phyloP scores from a whole-genome alignment of 2,888 invertebrate genomes.

The Sinelater perroti region DNA sequence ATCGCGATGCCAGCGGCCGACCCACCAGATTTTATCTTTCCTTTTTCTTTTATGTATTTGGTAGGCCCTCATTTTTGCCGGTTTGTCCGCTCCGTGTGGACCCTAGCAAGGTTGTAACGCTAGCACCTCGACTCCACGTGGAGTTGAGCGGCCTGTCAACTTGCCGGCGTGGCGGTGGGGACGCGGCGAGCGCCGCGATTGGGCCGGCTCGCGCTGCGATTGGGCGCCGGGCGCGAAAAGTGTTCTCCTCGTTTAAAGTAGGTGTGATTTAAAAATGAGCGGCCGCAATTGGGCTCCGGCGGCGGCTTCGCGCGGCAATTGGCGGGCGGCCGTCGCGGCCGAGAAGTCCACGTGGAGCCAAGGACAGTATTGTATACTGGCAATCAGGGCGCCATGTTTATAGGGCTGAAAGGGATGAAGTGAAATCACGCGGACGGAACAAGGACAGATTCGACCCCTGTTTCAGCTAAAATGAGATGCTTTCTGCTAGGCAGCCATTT shows the following conservation, averaged over 20 bases:
- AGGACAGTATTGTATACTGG: constrained; percentile 62
- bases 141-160: constrained; percentile 55
- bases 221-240: constrained; percentile 45
- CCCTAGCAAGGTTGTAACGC: constrained; percentile 59
- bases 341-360: constrained; percentile 57
- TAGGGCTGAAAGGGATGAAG: constrained; percentile 63
- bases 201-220: constrained; percentile 45
- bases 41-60: constrained; percentile 59
- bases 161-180: constrained; percentile 48
- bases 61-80: constrained; percentile 62
- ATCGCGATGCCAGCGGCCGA: constrained; percentile 57
- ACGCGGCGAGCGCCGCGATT: constrained; percentile 46
- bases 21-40: constrained; percentile 61
- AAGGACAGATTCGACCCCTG: constrained; percentile 62
- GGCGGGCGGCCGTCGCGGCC: constrained; percentile 41
- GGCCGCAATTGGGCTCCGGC: constrained; percentile 9
- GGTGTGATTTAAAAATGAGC: constrained; percentile 46
- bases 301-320: constrained; percentile 34
- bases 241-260: constrained; percentile 55
- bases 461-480: constrained; percentile 64
- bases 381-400: constrained; percentile 65
- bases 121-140: constrained; percentile 61
- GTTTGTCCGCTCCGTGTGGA: constrained; percentile 61
- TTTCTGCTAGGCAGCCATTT: constrained; percentile 74
- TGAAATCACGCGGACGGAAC: constrained; percentile 63